Evolutionary conservation across 2,888 invertebrate species (phyloP), one percentile per base, ranked within the genome.

Genomic region (Lasioglossum vierecki): DNA sequence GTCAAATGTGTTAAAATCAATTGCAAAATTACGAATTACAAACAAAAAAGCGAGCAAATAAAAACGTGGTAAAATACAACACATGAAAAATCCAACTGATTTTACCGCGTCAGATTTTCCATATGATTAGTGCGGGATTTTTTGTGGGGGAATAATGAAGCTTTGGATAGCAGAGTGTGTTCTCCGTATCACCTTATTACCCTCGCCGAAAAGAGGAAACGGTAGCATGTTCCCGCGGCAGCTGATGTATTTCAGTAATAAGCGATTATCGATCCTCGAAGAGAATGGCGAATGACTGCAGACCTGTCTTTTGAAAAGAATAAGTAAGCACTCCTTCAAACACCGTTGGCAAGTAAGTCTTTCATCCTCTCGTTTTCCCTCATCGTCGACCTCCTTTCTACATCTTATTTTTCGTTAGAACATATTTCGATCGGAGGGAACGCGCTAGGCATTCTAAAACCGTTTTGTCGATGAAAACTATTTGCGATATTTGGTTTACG

Each of bases 251-350:
- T 70, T 49, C 74, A 26, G 57, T 76, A 79, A 83, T 84, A 84
- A 79, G 63, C 44, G 63, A 79, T 79, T 76, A 84, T 84, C 84
- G 84, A 83, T 75, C 66, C 13, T 15, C 18, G 8, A 35, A 46
- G 57, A 60, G 73, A 83, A 83, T 70, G 49, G 44, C n/a, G 30
- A 26, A 76, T 35, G 70, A 41, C 39, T 63, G 76, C 79, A 41
- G 75, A 63, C 49, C 46, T 75, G 71, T 77, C 74, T 79, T 82
- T 53, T 81, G 76, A 76, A 80, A 80, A 66, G 79, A 82, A 84
- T 84, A 87, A 85, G 72, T 84, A 79, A 85, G 86, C 60, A 60
- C 53, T 80, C 77, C 80, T 78, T 81, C 83, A 86, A 89, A 88
- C 82, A 83, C 77, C 75, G 72, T 30, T 35, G 44, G 79, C 76